Percentiles rank a stretch among this genome's conserved stretches.
phyloP scores from a whole-genome alignment of 2,888 invertebrate genomes.

The Steromphala cineraria region DNA sequence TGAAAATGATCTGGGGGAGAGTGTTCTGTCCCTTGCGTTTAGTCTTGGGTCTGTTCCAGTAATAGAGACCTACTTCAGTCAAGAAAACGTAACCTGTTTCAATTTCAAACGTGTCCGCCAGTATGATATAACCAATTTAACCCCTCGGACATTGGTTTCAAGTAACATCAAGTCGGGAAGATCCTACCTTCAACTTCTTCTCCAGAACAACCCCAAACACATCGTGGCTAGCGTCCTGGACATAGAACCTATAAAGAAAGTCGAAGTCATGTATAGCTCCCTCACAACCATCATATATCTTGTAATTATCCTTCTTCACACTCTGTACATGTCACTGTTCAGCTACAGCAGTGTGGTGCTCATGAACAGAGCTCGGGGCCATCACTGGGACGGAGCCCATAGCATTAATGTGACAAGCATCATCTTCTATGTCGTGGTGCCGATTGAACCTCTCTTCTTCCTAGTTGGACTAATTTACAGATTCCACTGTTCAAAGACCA shows the following conservation, averaged over 20 bases:
- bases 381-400: constrained; percentile 18
- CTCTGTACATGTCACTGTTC: constrained; percentile 63
- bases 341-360: constrained; percentile 46
- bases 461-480: constrained; percentile 19
- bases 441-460: constrained; percentile 50
- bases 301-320: constrained; percentile 58
- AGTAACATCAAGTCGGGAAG: neutral
- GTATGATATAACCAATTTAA: constrained; percentile 64
- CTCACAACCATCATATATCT: constrained; percentile 61
- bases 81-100: constrained; percentile 54
- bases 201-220: neutral
- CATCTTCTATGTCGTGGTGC: constrained; percentile 48
- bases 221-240: constrained; percentile 53
- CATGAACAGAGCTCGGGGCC: constrained; percentile 37
- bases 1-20: constrained; percentile 49
- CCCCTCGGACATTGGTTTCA: constrained; percentile 40
- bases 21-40: constrained; percentile 56
- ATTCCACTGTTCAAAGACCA: neutral
- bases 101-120: neutral
- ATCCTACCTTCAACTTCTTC: neutral
- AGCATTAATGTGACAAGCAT: constrained; percentile 29
- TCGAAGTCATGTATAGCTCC: constrained; percentile 59
- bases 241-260: constrained; percentile 55
- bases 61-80: constrained; percentile 52
- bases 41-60: constrained; percentile 53